Percentiles rank a stretch among this genome's conserved stretches.
These are phyloP conservation scores for Portevinia maculata DNA, from an alignment of 2,888 invertebrate species.

Conservation along the genomic window DNA sequence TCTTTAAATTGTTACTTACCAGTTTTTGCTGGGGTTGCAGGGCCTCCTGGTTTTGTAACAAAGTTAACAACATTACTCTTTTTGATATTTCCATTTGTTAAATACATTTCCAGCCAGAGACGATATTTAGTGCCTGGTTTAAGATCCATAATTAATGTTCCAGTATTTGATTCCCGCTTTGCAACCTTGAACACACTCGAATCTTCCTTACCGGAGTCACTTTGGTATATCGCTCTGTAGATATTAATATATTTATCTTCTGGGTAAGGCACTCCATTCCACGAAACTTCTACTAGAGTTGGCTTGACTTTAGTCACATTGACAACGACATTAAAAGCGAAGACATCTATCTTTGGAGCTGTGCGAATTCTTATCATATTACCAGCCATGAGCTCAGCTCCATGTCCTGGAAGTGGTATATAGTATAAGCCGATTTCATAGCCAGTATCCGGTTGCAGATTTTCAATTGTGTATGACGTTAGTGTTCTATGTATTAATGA, in stretches of 20 bases:
- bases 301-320: constrained; percentile 90
- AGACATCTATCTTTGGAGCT: constrained; percentile 88
- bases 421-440: constrained; percentile 94
- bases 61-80: constrained; percentile 95
- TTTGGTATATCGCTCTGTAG: constrained; percentile 92
- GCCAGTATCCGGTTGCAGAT: constrained; percentile 89
- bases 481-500: constrained; percentile 92
- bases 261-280: constrained; percentile 94
- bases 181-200: constrained; percentile 90
- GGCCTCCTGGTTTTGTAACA: constrained; percentile 89
- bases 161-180: constrained; percentile 88
- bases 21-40: constrained; percentile 83
- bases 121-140: constrained; percentile 92
- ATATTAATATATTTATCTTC: constrained; percentile 95
- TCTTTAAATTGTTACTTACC: constrained; percentile 77
- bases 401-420: constrained; percentile 91
- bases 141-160: constrained; percentile 87
- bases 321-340: constrained; percentile 91
- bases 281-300: constrained; percentile 90
- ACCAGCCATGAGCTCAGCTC: constrained; percentile 90
- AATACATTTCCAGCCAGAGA: constrained; percentile 94
- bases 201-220: constrained; percentile 89
- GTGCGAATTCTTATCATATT: constrained; percentile 88
- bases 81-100: constrained; percentile 94
- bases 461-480: constrained; percentile 89